Evolutionary conservation across 2,888 invertebrate species (phyloP).

Genomic region (Phyto melanocephala): DNA sequence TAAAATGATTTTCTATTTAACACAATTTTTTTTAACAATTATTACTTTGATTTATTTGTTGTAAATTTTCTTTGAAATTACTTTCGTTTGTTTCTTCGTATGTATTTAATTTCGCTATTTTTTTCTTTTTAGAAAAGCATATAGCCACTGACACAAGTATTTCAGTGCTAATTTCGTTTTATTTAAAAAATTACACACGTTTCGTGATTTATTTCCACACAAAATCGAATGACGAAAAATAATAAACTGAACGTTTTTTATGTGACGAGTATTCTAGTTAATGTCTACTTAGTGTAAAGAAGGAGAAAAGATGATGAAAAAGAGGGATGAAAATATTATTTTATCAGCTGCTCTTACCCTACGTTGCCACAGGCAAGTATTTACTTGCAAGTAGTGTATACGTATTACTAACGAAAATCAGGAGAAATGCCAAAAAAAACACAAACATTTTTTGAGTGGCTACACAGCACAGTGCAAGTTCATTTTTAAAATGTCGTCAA

Average conservation of each 20-base stretch:
- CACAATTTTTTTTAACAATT: not conserved
- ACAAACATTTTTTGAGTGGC: no score
- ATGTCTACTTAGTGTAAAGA: constrained; percentile 17
- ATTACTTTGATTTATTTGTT: constrained; percentile 6
- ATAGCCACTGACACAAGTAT: constrained; percentile 7
- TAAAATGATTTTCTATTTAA: not conserved
- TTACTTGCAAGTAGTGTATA: no score
- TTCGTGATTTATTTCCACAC: not conserved
- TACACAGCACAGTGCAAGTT: no score
- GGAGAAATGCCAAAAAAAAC: no score
- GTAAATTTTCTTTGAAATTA: not conserved
- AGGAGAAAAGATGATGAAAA: not conserved
- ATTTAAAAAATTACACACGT: constrained; percentile 16
- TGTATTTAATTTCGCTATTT: constrained; percentile 5
- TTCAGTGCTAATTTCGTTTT: constrained; percentile 25
- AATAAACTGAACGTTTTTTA: constrained; percentile 49
- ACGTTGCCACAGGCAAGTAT: no score
- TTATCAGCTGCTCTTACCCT: constrained; percentile 25
- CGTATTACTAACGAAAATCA: no score
- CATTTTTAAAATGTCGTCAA: no score
- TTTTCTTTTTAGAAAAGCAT: constrained; percentile 4
- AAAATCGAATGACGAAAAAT: constrained; percentile 53
- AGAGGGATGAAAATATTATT: not conserved
- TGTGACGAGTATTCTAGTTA: constrained; percentile 10
- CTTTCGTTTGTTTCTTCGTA: not conserved